These are phyloP conservation scores for Euschistus heros DNA, from an alignment of 1,140 invertebrate genomes.

Conservation along the genomic window DNA sequence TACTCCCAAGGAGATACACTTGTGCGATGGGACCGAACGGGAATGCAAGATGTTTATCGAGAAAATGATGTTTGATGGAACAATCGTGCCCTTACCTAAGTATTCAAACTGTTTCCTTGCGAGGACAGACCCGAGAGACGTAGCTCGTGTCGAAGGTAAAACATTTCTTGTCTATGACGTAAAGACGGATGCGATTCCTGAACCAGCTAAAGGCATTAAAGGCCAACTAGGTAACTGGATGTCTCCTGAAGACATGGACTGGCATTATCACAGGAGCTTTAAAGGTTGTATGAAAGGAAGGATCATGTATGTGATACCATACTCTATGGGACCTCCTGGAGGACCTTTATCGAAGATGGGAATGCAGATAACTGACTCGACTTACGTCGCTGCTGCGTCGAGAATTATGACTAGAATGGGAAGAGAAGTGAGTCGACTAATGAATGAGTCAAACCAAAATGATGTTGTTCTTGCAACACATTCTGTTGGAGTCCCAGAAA, in stretches of 20 bases:
- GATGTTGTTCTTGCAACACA: constrained; percentile 85
- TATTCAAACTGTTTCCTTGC: constrained; percentile 94
- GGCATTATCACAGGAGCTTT: constrained; percentile 75
- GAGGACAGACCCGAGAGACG: constrained; percentile 91
- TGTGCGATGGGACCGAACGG: constrained; percentile 80
- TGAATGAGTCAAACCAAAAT: constrained; percentile 47
- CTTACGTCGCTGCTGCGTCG: constrained; percentile 97
- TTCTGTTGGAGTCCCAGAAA: constrained; percentile 75
- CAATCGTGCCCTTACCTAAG: constrained; percentile 70
- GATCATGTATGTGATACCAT: constrained; percentile 98
- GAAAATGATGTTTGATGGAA: constrained; percentile 58
- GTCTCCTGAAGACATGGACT: constrained; percentile 68
- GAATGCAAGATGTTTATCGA: constrained; percentile 67
- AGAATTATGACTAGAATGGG: constrained; percentile 96
- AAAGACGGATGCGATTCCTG: constrained; percentile 61
- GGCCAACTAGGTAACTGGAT: constrained; percentile 93
- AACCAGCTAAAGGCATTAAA: constrained; percentile 55
- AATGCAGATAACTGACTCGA: constrained; percentile 91
- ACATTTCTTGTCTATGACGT: constrained; percentile 88
- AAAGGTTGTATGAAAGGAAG: constrained; percentile 92
- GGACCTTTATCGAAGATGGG: constrained; percentile 94
- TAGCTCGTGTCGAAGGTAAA: constrained; percentile 89
- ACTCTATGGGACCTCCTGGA: constrained; percentile 95
- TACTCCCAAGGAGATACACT: constrained; percentile 73
- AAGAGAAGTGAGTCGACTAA: constrained; percentile 48